Conservation (phyloP, 2,888 invertebrate species). For the Hermodice carunculata region DNA sequence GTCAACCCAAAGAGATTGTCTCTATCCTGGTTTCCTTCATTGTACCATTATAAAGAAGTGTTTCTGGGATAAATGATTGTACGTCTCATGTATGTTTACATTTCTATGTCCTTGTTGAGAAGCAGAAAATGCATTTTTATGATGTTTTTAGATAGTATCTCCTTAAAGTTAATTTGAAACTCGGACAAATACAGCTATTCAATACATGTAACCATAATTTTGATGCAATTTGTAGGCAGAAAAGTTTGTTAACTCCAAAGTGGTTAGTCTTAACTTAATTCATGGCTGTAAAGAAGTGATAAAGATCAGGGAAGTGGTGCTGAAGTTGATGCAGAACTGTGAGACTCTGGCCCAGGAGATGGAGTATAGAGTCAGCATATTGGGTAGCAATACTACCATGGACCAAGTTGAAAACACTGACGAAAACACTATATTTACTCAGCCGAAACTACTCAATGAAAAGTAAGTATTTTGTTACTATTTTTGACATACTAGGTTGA, state of each 20-base stretch:
- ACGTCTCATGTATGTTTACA: no score
- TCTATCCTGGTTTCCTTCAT: no score
- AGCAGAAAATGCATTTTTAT: no score
- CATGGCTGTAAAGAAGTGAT: slow-evolving; percentile 79
- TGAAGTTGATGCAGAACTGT: slow-evolving; percentile 72
- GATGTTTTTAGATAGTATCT: no score
- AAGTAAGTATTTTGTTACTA: slow-evolving; percentile 71
- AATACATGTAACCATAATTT: no score
- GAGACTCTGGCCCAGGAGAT: slow-evolving; percentile 84
- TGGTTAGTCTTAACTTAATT: slow-evolving; percentile 82
- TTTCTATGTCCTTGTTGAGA: no score
- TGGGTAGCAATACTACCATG: slow-evolving; percentile 73
- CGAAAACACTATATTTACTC: slow-evolving; percentile 74
- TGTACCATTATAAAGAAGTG: no score
- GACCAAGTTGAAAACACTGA: slow-evolving; percentile 66
- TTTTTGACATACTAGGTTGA: background rate
- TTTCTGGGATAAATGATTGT: no score
- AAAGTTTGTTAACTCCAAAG: slow-evolving; percentile 72
- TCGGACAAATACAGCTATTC: no score
- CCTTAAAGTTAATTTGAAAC: no score
- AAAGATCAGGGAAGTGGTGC: slow-evolving; percentile 30
- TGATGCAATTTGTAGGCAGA: slow-evolving; percentile 7
- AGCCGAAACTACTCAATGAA: slow-evolving; percentile 79
- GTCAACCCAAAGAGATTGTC: no score
- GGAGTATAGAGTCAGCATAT: slow-evolving; percentile 80